Base-by-base conservation (phyloP, 2,888 invertebrate species). In the Ligdia adustata region DNA sequence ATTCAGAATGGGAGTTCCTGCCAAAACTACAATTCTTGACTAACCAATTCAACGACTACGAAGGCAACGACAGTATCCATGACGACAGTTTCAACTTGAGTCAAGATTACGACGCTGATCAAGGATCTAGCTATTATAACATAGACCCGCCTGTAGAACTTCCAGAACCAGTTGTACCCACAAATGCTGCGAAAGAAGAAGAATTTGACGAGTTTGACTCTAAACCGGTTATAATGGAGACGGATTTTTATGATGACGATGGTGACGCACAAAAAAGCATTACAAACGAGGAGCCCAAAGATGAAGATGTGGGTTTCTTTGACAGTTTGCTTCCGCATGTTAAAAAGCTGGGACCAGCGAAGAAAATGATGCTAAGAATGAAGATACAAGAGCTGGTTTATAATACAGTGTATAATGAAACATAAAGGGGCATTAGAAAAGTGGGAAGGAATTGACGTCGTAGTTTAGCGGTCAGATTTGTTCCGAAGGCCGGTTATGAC, bases 181-280 rank as follows among this genome's bases (percentile, higher is more conserved):
- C 55, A 22, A 37, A 29, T n/a, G 41, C 9, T 3, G 70, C 75
- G 0, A 85, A 84, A 64, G 87, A 88, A 1, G 89, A 89, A 3
- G 89, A 88, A n/a, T 88, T 82, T 20, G 89, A 90, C 12, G 89
- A 90, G 55, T 90, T 90, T 45, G 89, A 90, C 13, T 82, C 87
- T 0, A 90, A 90, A 65, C 89, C 89, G 5, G 75, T 89, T 1
- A 85, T 90, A 18, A 79, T 82, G 77, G 89, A 90, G 50, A 86
- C 89, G 0, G 89, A 90, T 57, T 90, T 90, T 32, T 86, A 87
- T 35, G 89, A 89, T 44, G 89, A 89, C 49, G 88, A 88, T 26
- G 87, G 88, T 15, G 86, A 87, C 20, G 76, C 75, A 0, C 79
- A 67, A 4, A 84, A 75, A 52, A 75, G 70, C 22, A 50, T 59